Evolutionary conservation across 2,113 vertebrate species (phyloP).

Genomic region (Aspiorhynchus laticeps): DNA sequence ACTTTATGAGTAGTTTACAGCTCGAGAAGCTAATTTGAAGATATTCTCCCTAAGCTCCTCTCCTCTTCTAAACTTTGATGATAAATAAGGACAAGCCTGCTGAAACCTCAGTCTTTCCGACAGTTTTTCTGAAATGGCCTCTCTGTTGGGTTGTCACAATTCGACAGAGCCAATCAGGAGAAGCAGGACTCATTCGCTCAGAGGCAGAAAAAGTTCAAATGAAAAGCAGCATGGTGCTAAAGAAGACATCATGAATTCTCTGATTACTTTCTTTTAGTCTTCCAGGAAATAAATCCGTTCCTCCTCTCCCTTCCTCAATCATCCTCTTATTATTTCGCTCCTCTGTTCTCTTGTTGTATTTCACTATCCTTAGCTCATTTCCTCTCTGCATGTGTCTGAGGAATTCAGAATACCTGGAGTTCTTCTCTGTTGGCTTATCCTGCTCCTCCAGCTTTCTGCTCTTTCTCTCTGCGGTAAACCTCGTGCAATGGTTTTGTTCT

Average conservation of each 20-base stretch:
- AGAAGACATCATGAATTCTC: slow-evolving; percentile 27
- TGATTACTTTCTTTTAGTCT: slow-evolving; percentile 23
- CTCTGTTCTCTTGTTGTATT: slow-evolving; percentile 29
- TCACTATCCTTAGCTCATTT: not conserved
- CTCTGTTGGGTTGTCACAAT: not conserved
- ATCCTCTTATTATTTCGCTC: slow-evolving; percentile 13
- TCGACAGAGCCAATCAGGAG: slow-evolving; percentile 5
- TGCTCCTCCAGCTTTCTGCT: slow-evolving; percentile 1
- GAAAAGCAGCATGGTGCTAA: slow-evolving; percentile 9
- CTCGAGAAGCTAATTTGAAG: too few relatives aligned
- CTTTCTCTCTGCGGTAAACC: not conserved
- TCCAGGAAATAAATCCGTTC: not conserved
- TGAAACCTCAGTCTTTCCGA: not conserved
- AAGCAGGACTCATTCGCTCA: not conserved
- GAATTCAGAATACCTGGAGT: slow-evolving; percentile 25
- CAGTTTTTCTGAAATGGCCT: not conserved
- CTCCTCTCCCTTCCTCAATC: not conserved
- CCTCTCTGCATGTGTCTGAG: not conserved
- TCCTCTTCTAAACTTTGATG: not conserved
- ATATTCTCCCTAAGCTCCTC: too few relatives aligned
- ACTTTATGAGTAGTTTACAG: too few relatives aligned
- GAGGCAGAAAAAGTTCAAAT: slow-evolving; percentile 6
- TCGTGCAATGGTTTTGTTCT: not conserved
- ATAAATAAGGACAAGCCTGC: not conserved
- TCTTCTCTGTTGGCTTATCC: slow-evolving; percentile 6